These are phyloP conservation scores for Mastacembelus armatus DNA, from an alignment of 2,797 vertebrate species.

Conservation along the genomic window DNA sequence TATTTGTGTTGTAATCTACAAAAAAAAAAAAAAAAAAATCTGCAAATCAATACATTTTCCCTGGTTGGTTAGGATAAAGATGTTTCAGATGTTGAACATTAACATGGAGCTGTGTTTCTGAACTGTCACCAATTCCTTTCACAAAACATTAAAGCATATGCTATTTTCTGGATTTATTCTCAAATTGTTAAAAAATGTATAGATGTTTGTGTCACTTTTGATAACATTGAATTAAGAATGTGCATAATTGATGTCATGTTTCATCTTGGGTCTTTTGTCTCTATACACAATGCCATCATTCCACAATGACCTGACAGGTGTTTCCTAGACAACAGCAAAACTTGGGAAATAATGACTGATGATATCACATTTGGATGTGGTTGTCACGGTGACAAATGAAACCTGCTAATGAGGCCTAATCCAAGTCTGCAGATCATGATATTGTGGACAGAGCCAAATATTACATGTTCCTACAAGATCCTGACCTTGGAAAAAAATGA, in stretches of 20 bases:
- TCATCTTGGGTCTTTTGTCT: conserved; percentile 32
- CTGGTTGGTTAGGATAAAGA: not conserved
- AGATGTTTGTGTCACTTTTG: not conserved
- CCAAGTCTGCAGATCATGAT: conserved; percentile 4
- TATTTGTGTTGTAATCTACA: conserved; percentile 6
- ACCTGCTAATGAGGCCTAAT: conserved; percentile 10
- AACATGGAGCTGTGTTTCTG: not conserved
- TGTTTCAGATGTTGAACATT: not conserved
- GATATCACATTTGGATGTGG: conserved; percentile 23
- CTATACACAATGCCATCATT: conserved; percentile 58
- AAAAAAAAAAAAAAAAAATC: not conserved
- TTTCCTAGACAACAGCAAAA: conserved; percentile 85
- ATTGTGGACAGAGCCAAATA: not conserved
- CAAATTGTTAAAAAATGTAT: not conserved
- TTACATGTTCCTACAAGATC: not conserved
- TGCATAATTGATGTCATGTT: conserved; percentile 65
- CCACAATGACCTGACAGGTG: conserved; percentile 75
- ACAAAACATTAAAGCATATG: not conserved
- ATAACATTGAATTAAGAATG: not conserved
- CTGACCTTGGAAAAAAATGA: not conserved
- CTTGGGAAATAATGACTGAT: conserved; percentile 90
- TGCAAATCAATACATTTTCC: too few relatives aligned
- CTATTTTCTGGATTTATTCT: too few relatives aligned
- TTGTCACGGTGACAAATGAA: conserved; percentile 38
- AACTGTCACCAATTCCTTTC: not conserved